A percentile compares a stretch with the other conserved stretches of the same genome.
phyloP scores from a whole-genome alignment of 2,797 vertebrate genomes.

The Darevskia nairensis region DNA sequence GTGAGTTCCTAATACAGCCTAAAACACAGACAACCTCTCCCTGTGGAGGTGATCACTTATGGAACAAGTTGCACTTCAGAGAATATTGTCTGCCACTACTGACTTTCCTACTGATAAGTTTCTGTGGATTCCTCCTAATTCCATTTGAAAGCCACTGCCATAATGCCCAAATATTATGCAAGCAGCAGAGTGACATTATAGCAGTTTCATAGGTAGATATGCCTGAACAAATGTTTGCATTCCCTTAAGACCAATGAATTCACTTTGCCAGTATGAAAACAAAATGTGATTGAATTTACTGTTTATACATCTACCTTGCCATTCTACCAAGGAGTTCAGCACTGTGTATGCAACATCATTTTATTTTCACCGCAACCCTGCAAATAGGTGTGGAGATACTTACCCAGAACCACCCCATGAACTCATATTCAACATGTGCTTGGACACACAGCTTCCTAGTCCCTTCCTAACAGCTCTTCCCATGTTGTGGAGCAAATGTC shows the following conservation, averaged over 20 bases:
- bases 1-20: neutral
- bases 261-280: neutral
- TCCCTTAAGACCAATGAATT: neutral
- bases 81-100: neutral
- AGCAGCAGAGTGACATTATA: neutral
- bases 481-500: no score
- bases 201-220: neutral
- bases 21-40: neutral
- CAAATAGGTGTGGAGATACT: neutral
- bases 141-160: neutral
- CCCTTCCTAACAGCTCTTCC: no score
- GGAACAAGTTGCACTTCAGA: neutral
- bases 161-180: neutral
- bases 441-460: no score
- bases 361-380: neutral
- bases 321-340: neutral
- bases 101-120: neutral
- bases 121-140: neutral
- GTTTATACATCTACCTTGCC: neutral
- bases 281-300: conserved; percentile 3
- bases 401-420: neutral
- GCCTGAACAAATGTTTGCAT: conserved; percentile 30
- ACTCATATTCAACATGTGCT: no score
- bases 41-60: neutral
- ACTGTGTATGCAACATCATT: neutral